phyloP scores from a whole-genome alignment of 2,113 vertebrate genomes.

The Panthera tigris region DNA sequence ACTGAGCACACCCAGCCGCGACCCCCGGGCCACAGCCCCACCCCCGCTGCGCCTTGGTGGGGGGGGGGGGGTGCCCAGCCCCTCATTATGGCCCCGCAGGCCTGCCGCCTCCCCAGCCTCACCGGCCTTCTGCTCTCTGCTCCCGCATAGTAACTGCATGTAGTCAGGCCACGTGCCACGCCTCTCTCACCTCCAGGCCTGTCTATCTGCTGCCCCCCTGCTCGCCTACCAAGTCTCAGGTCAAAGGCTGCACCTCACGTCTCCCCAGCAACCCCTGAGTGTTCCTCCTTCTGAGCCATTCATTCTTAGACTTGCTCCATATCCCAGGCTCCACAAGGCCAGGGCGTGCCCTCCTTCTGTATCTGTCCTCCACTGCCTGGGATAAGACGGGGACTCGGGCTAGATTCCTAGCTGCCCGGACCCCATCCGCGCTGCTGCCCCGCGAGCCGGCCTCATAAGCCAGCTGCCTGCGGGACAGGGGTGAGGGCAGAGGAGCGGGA shows the following conservation, averaged over 20 bases:
- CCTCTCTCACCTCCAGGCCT: neutral
- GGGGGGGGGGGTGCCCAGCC: too few species aligned
- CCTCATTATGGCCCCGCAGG: neutral
- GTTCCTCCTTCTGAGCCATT: neutral
- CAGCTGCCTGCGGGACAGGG: neutral
- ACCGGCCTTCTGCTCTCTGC: neutral
- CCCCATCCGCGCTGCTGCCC: neutral
- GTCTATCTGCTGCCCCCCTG: too few species aligned
- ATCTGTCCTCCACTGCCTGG: neutral
- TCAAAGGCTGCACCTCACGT: neutral
- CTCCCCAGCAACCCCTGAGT: accelerated
- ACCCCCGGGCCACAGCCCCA: neutral
- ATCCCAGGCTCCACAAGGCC: neutral
- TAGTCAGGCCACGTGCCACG: accelerated
- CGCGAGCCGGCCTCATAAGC: neutral
- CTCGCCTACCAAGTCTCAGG: neutral
- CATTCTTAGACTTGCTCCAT: neutral
- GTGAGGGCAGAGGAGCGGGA: accelerated
- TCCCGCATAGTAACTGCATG: neutral
- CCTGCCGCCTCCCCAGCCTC: neutral
- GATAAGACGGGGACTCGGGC: neutral
- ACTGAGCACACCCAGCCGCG: neutral
- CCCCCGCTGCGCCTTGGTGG: neutral
- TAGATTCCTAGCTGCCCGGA: too few species aligned
- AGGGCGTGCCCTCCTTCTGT: neutral